Evolutionary conservation across 2,113 vertebrate species (phyloP).

Genomic region (Chaenogobius annularis): DNA sequence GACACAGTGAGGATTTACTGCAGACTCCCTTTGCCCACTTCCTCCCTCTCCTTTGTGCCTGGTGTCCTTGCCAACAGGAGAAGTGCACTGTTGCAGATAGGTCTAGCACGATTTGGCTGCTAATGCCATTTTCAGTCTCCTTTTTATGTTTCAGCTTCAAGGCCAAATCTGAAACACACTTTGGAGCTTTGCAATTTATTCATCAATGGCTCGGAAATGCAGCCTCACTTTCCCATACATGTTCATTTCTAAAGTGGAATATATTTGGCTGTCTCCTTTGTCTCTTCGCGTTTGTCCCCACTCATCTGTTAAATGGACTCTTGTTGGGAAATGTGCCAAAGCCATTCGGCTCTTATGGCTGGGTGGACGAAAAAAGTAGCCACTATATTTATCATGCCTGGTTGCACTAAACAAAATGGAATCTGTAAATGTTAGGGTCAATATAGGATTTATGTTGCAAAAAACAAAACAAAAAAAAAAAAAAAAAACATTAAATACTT

Average conservation of each 20-base stretch:
- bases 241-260: constrained; percentile 28
- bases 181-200: constrained; percentile 39
- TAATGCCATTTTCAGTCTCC: constrained; percentile 34
- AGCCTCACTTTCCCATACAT: constrained; percentile 1
- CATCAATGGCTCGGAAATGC: constrained; percentile 25
- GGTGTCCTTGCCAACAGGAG: constrained; percentile 64
- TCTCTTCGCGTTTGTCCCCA: constrained; percentile 26
- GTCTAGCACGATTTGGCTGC: constrained; percentile 44
- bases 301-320: constrained; percentile 74
- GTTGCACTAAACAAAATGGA: constrained; percentile 36
- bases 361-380: constrained; percentile 35
- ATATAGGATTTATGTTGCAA: constrained; percentile 27
- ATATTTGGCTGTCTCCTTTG: constrained; percentile 26
- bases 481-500: not conserved
- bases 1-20: constrained; percentile 36
- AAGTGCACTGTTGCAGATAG: constrained; percentile 67
- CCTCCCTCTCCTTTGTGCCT: constrained; percentile 30
- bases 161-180: constrained; percentile 16
- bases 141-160: constrained; percentile 21
- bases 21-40: constrained; percentile 21
- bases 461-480: not conserved
- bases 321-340: constrained; percentile 63
- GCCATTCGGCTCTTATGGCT: constrained; percentile 31
- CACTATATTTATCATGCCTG: constrained; percentile 53
- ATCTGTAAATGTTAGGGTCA: constrained; percentile 35